Percentiles rank a stretch among this genome's conserved stretches.
phyloP scores from a whole-genome alignment of 1,140 invertebrate species.

The Myzus persicae region DNA sequence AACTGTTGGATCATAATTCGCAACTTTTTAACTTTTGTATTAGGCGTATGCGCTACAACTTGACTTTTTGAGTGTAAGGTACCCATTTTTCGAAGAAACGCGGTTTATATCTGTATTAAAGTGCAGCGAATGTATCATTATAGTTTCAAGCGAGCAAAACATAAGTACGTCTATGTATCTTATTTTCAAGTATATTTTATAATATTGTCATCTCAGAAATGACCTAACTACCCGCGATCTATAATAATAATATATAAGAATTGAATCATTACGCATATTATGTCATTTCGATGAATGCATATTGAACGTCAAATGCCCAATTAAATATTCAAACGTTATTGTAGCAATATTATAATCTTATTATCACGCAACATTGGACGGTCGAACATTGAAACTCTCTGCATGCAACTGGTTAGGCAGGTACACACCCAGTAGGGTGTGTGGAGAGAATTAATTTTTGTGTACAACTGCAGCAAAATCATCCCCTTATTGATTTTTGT shows the following conservation, averaged over 20 bases:
- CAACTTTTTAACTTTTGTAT: too few species aligned
- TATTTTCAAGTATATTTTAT: too few species aligned
- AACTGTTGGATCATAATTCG: too few species aligned
- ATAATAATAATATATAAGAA: background rate
- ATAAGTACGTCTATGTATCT: too few species aligned
- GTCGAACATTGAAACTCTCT: background rate
- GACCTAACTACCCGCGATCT: background rate
- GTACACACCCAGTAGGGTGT: background rate
- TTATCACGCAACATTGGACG: background rate
- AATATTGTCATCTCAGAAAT: background rate
- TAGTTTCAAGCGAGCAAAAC: too few species aligned
- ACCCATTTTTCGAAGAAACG: too few species aligned
- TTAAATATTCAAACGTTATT: conserved; percentile 4
- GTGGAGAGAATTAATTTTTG: background rate
- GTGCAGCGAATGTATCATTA: background rate
- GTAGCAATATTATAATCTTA: background rate
- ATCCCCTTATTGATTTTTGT: background rate
- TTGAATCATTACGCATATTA: background rate
- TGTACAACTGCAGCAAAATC: background rate
- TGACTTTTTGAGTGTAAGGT: too few species aligned
- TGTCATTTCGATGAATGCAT: background rate
- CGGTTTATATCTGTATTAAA: background rate
- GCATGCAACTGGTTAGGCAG: background rate
- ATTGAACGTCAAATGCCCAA: background rate
- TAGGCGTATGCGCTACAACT: too few species aligned